phyloP scores from a whole-genome alignment of 1,140 invertebrate genomes.

The Calliopsis andreniformis region DNA sequence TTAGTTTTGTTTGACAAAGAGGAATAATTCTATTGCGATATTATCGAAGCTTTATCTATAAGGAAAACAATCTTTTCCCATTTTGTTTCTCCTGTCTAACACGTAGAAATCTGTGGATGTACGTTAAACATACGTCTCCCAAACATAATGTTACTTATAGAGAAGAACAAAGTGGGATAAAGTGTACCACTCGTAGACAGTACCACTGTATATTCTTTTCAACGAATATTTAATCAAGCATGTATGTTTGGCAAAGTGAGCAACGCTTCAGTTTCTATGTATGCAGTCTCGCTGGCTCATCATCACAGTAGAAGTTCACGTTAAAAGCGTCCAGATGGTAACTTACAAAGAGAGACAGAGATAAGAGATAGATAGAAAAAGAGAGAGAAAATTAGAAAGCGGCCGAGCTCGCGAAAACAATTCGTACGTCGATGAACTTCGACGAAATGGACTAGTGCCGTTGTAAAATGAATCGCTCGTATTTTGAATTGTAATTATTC shows the following conservation, averaged over 20 bases:
- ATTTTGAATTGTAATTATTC: background rate
- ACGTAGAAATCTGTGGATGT: too few relatives aligned
- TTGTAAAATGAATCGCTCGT: constrained; percentile 22
- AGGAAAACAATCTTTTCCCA: too few relatives aligned
- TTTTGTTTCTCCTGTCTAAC: too few relatives aligned
- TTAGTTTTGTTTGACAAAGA: too few relatives aligned
- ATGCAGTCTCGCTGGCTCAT: background rate
- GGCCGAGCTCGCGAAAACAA: background rate
- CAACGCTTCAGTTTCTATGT: constrained; percentile 19
- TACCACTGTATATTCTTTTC: too few relatives aligned
- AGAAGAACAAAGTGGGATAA: too few relatives aligned
- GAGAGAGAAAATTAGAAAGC: constrained; percentile 15
- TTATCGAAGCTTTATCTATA: too few relatives aligned
- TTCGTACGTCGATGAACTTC: constrained; percentile 13
- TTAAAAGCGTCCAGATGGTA: constrained; percentile 10
- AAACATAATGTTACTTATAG: too few relatives aligned
- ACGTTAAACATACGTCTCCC: too few relatives aligned
- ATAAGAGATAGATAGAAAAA: constrained; percentile 5
- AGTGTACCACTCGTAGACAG: too few relatives aligned
- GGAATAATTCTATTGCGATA: too few relatives aligned
- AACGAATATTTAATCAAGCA: too few relatives aligned
- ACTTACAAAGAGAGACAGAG: constrained; percentile 12
- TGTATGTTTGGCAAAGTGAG: constrained; percentile 13
- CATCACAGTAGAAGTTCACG: constrained; percentile 4
- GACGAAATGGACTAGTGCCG: constrained; percentile 27